Conservation (phyloP, 1,140 invertebrate species). For the Theocolax elegans region DNA sequence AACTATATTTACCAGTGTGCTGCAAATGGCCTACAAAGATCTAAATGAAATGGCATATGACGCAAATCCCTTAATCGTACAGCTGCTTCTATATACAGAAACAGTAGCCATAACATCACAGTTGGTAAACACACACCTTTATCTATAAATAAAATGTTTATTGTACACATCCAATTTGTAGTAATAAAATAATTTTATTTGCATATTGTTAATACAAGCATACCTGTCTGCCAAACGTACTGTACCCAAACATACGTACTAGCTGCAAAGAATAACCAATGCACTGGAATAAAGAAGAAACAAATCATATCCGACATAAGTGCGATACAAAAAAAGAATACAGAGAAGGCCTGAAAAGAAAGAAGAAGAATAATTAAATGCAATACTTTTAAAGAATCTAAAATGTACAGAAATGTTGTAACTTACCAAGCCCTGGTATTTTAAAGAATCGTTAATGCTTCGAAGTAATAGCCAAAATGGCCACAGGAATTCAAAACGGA, state of each 20-base stretch:
- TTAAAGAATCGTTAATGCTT: slow-evolving; percentile 97
- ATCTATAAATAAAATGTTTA: slow-evolving; percentile 70
- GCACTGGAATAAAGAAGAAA: slow-evolving; percentile 98
- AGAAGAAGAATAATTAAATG: slow-evolving; percentile 39
- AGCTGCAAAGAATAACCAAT: slow-evolving; percentile 97
- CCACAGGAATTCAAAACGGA: slow-evolving; percentile 99
- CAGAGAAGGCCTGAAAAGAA: slow-evolving; percentile 91
- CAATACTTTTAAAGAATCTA: slow-evolving; percentile 34
- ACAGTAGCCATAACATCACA: slow-evolving; percentile 92
- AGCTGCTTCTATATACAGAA: slow-evolving; percentile 95
- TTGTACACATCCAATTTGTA: slow-evolving; percentile 13
- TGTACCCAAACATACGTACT: slow-evolving; percentile 99
- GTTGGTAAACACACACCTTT: slow-evolving; percentile 95
- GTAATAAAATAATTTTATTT: background rate
- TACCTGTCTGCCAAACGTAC: slow-evolving; percentile 98
- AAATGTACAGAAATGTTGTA: slow-evolving; percentile 83
- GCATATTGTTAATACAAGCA: slow-evolving; percentile 52
- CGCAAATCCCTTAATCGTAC: slow-evolving; percentile 88
- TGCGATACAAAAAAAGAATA: slow-evolving; percentile 98
- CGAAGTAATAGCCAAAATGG: slow-evolving; percentile 97
- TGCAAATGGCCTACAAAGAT: slow-evolving; percentile 96
- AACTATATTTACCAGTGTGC: slow-evolving; percentile 87
- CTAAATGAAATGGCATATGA: slow-evolving; percentile 89
- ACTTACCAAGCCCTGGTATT: slow-evolving; percentile 98
- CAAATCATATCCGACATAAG: slow-evolving; percentile 98